A percentile compares a stretch with the other conserved stretches of the same genome.
These are phyloP conservation scores for Cantharis lateralis DNA, from an alignment of 2,888 invertebrate genomes.

Conservation along the genomic window DNA sequence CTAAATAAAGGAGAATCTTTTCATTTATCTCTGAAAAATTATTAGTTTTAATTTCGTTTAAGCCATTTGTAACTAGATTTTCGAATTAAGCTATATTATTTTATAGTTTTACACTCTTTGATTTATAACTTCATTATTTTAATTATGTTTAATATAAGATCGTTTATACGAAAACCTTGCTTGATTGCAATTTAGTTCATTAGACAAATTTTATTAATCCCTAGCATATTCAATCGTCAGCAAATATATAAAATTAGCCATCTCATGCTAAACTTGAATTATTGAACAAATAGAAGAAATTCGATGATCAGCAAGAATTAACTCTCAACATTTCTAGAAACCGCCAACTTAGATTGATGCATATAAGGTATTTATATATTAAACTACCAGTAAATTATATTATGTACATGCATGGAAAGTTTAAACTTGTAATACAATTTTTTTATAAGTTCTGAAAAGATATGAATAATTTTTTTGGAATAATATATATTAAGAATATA, in stretches of 20 bases:
- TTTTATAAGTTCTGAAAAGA: neutral
- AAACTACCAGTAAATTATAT: neutral
- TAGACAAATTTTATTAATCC: neutral
- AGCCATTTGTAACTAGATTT: neutral
- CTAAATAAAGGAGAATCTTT: slow-evolving; percentile 16
- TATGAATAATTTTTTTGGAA: too few species aligned
- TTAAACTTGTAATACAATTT: neutral
- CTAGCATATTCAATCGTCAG: neutral
- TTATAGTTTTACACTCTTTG: neutral
- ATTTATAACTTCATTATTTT: neutral
- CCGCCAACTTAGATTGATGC: neutral
- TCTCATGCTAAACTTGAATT: neutral
- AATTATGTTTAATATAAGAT: neutral
- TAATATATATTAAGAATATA: too few species aligned
- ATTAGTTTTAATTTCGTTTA: neutral
- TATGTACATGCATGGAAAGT: neutral
- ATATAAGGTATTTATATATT: neutral
- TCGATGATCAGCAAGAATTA: neutral
- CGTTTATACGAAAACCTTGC: neutral
- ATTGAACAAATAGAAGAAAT: neutral
- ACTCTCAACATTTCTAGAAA: neutral
- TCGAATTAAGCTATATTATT: neutral
- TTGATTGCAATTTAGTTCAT: neutral
- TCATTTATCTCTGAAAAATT: slow-evolving; percentile 12
- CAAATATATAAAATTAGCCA: neutral